phyloP scores from a whole-genome alignment of 2,888 invertebrate genomes.

The Drosophila demipolita region DNA sequence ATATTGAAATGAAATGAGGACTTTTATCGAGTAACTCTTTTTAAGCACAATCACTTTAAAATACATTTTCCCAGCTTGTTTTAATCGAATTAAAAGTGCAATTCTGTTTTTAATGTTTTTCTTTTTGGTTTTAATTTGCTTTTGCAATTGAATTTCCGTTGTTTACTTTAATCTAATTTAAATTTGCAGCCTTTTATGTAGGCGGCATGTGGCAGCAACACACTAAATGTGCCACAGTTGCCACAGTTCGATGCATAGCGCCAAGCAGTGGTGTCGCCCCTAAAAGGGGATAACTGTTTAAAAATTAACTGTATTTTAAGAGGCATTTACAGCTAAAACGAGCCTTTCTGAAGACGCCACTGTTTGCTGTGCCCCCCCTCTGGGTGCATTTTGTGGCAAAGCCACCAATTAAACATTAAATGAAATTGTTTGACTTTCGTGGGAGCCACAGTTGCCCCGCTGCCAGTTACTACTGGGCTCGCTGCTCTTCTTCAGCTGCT shows the following conservation, averaged over 20 bases:
- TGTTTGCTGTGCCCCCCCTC: conserved; percentile 20
- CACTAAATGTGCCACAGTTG: conserved; percentile 14
- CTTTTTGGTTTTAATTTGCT: conserved; percentile 25
- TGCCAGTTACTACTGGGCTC: conserved; percentile 17
- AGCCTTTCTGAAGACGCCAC: conserved; percentile 18
- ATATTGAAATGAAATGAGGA: too few relatives aligned
- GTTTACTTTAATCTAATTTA: conserved; percentile 69
- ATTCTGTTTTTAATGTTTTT: neutral
- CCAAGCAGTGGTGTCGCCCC: conserved; percentile 34
- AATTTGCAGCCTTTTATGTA: conserved; percentile 55
- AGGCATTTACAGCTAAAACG: neutral
- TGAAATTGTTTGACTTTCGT: conserved; percentile 80
- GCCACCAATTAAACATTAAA: conserved; percentile 69
- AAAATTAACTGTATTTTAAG: neutral
- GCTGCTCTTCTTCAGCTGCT: neutral
- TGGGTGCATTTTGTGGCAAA: conserved; percentile 17
- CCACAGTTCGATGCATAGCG: conserved; percentile 21
- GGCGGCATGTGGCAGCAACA: conserved; percentile 22
- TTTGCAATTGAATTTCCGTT: conserved; percentile 68
- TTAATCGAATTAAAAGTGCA: conserved; percentile 43
- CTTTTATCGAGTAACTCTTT: too few relatives aligned
- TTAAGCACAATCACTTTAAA: neutral
- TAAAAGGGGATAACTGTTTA: neutral
- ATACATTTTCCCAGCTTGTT: conserved; percentile 16
- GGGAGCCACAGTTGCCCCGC: conserved; percentile 64